Evolutionary conservation across 2,888 invertebrate genomes (phyloP).

Genomic region (Dryococelus australis): DNA sequence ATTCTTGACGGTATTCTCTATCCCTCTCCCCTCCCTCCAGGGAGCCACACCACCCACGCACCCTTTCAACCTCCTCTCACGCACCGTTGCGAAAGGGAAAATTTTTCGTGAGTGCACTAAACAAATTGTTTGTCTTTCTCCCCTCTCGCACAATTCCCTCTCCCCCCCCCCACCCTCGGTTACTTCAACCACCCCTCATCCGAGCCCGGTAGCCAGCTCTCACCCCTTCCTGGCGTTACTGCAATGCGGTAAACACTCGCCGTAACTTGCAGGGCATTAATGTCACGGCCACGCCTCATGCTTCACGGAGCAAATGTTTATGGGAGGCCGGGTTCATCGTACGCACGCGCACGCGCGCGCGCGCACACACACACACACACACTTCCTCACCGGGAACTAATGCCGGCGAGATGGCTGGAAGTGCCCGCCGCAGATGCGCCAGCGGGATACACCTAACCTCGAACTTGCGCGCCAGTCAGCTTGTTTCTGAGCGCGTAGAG

Average conservation of each 20-base stretch:
- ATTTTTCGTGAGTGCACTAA: too few species aligned
- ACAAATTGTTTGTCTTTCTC: background rate
- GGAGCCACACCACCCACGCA: background rate
- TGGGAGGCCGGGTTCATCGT: background rate
- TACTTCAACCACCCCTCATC: background rate
- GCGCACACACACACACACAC: background rate
- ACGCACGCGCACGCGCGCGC: background rate
- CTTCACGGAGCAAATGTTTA: background rate
- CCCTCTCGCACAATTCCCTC: background rate
- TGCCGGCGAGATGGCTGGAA: background rate
- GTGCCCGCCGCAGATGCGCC: background rate
- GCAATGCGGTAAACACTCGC: background rate
- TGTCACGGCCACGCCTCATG: background rate
- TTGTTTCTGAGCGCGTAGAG: background rate
- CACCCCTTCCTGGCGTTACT: background rate
- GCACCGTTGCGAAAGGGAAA: too few species aligned
- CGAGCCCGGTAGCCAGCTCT: background rate
- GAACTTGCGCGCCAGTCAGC: background rate
- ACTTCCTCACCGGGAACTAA: background rate
- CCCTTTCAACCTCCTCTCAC: background rate
- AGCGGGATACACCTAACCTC: background rate
- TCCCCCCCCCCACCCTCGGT: background rate
- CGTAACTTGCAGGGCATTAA: constrained; percentile 16
- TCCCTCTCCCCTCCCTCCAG: background rate
- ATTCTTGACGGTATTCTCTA: too few species aligned